These are phyloP conservation scores for Doryteuthis pealeii DNA, from an alignment of 1,140 invertebrate species.

Conservation along the genomic window DNA sequence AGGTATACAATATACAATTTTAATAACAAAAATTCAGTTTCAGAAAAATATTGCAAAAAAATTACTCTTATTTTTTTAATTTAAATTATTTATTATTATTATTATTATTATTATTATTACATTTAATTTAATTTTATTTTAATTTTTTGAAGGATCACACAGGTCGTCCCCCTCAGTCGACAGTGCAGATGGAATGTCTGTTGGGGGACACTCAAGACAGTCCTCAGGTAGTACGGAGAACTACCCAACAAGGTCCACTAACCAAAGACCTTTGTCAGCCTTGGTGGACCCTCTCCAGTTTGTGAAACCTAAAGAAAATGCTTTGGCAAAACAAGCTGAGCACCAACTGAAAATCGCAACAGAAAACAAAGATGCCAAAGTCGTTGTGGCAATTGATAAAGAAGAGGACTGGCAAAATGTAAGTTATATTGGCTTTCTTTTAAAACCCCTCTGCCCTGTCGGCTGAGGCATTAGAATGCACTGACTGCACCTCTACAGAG, in stretches of 20 bases:
- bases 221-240: conserved; percentile 55
- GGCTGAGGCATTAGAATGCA: too few species aligned
- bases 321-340: conserved; percentile 77
- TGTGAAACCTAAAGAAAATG: conserved; percentile 65
- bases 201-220: conserved; percentile 55
- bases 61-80: too few species aligned
- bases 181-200: conserved; percentile 41
- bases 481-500: too few species aligned
- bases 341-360: conserved; percentile 83
- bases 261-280: conserved; percentile 24
- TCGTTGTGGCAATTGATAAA: conserved; percentile 68
- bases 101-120: too few species aligned
- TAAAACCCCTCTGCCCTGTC: too few species aligned
- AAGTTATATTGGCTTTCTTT: conserved; percentile 61
- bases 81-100: too few species aligned
- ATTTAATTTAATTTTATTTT: too few species aligned
- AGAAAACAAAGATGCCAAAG: conserved; percentile 78
- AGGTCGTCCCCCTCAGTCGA: conserved; percentile 50
- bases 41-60: too few species aligned
- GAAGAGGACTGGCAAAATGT: conserved; percentile 92
- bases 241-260: conserved; percentile 54
- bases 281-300: conserved; percentile 80
- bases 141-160: conserved; percentile 20
- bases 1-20: too few species aligned
- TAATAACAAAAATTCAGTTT: too few species aligned